Evolutionary conservation across 2,797 vertebrate species (phyloP).

Genomic region (Alexandromys oeconomus): DNA sequence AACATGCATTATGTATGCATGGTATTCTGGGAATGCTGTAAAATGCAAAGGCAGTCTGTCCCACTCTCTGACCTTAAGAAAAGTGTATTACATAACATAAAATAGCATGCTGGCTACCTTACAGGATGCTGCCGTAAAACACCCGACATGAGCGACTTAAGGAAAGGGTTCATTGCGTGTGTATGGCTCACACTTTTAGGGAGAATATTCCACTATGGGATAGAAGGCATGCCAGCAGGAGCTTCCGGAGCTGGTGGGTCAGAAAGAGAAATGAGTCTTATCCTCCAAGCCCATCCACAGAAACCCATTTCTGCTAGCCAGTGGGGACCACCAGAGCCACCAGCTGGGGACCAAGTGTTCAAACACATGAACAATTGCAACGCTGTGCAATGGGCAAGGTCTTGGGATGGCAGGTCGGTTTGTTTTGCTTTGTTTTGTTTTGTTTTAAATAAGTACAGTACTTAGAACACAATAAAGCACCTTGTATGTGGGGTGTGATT

Average conservation of each 20-base stretch:
- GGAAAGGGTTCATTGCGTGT: background rate
- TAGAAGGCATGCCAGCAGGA: background rate
- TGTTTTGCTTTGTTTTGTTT: background rate
- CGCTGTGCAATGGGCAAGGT: background rate
- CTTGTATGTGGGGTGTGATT: background rate
- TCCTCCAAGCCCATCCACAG: background rate
- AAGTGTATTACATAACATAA: background rate
- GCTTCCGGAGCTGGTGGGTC: background rate
- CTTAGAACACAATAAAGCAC: conserved; percentile 26
- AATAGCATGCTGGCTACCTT: background rate
- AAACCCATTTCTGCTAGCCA: background rate
- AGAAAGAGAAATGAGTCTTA: background rate
- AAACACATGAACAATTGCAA: background rate
- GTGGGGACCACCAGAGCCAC: background rate
- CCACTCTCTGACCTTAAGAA: conserved; percentile 54
- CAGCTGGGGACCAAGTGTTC: background rate
- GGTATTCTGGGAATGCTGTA: conserved; percentile 1
- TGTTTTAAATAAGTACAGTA: background rate
- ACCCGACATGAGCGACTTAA: background rate
- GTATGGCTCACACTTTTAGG: background rate
- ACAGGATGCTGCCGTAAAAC: background rate
- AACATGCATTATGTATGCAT: conserved; percentile 27
- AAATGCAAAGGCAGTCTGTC: background rate
- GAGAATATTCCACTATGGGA: background rate
- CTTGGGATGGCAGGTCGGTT: background rate